Evolutionary conservation across 1,140 invertebrate genomes (phyloP), one percentile per base, ranked within the genome.

Genomic region (Caerostris extrusa): DNA sequence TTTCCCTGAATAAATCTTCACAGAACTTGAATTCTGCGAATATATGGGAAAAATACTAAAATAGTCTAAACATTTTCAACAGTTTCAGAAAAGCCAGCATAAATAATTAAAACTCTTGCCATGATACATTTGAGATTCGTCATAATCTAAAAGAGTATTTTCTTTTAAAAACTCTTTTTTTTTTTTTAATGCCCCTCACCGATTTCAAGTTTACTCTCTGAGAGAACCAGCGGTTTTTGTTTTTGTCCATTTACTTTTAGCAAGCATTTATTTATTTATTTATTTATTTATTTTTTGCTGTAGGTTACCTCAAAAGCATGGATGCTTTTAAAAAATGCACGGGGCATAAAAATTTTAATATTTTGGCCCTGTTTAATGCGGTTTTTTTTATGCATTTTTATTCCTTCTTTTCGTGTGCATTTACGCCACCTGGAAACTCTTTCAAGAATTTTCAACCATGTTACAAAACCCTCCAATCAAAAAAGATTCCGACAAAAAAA

Each of bases 391-490:
- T 17, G 3, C 61, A 64, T 3, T 64, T 14, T 5, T 64, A 3
- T 64, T 64, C 0, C 2, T 0, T 17, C 0, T 17, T 64, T 19
- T 50, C 4, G n/a, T 10, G 7, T 60, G n/a, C 56, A 19, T 71
- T 14, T 56, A 53, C 8, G 5, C 19, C 12, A 82, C 34, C 71
- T n/a, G 57, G 57, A 61, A 82, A 81, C 3, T 53, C 56, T 17
- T 91, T 82, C 55, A 64, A 82, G 57, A 81, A 60, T 91, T 61
- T 82, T 82, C 61, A 81, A 53, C 34, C 77, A 3, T 19, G 17
- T 57, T 77, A 7, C 4, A 58, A 58, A 34, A 34, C 34, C 50
- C 17, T 90, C 56, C 17, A 7, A 7, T 58, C 56, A 61, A 81
- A 81, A 90, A 77, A 57, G 2, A 7, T 57, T 10, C n/a, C 17